Conservation (phyloP, 2,888 invertebrate genomes). For the Leptarthrus brevirostris region DNA sequence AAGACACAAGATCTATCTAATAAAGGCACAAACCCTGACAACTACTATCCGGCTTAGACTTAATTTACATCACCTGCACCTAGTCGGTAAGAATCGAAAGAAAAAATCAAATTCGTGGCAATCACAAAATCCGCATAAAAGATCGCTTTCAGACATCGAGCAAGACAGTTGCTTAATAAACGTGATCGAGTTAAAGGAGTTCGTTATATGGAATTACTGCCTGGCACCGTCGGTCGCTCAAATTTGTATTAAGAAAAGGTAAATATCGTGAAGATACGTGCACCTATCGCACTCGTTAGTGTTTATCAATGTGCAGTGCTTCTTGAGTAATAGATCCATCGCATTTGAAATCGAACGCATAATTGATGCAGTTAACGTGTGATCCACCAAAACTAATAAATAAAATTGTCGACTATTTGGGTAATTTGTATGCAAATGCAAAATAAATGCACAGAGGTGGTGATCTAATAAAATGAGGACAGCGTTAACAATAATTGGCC, state of each 20-base stretch:
- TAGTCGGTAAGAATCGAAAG: conserved; percentile 51
- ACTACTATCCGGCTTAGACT: conserved; percentile 14
- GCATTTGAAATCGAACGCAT: neutral
- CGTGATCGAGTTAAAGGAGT: conserved; percentile 57
- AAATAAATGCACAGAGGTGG: neutral
- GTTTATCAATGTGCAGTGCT: neutral
- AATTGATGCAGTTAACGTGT: neutral
- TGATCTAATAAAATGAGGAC: neutral
- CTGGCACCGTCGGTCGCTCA: conserved; percentile 2
- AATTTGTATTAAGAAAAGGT: conserved; percentile 35
- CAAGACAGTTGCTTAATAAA: conserved; percentile 64
- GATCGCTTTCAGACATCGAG: conserved; percentile 63
- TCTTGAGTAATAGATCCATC: neutral
- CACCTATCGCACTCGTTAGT: neutral
- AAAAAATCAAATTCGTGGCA: conserved; percentile 58
- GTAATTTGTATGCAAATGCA: neutral
- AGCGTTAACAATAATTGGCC: no score
- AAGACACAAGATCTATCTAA: conserved; percentile 25
- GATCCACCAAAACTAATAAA: neutral
- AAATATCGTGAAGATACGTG: conserved; percentile 13
- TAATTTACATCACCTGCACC: conserved; percentile 44
- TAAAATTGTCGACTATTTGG: neutral
- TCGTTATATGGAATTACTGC: conserved; percentile 30
- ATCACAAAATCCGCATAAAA: conserved; percentile 65
- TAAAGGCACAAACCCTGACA: neutral